A percentile compares a stretch with the other conserved stretches of the same genome.
These are phyloP conservation scores for Drosophila anomalata DNA, from an alignment of 2,888 invertebrate species.

Conservation along the genomic window DNA sequence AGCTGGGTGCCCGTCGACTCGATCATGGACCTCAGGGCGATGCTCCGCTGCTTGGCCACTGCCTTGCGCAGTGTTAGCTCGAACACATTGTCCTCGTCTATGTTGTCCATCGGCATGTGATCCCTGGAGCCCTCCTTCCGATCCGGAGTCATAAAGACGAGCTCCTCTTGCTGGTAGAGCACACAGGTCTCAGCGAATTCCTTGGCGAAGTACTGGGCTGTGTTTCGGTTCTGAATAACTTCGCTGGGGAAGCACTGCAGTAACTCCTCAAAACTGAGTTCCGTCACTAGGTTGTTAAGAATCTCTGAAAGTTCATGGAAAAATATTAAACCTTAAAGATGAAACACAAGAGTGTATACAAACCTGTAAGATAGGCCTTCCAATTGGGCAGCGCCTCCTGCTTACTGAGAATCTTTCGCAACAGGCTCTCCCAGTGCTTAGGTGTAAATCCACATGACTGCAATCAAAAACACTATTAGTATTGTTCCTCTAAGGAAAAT, in stretches of 20 bases:
- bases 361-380: slow-evolving; percentile 81
- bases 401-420: slow-evolving; percentile 81
- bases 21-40: slow-evolving; percentile 86
- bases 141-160: slow-evolving; percentile 62
- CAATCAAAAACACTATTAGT: background rate
- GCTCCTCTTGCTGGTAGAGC: slow-evolving; percentile 67
- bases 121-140: slow-evolving; percentile 53
- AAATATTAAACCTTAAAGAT: background rate
- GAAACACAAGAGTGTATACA: background rate
- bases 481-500: background rate
- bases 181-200: slow-evolving; percentile 76
- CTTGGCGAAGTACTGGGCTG: slow-evolving; percentile 72
- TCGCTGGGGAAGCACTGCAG: slow-evolving; percentile 82
- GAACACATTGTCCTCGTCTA: slow-evolving; percentile 83
- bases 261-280: slow-evolving; percentile 82
- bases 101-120: slow-evolving; percentile 82
- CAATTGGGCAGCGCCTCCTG: slow-evolving; percentile 80
- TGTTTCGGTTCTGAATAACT: slow-evolving; percentile 78
- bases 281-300: slow-evolving; percentile 80
- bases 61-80: slow-evolving; percentile 82
- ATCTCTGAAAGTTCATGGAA: slow-evolving; percentile 66
- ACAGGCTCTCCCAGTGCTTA: slow-evolving; percentile 82
- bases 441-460: slow-evolving; percentile 82
- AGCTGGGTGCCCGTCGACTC: slow-evolving; percentile 87
- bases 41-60: slow-evolving; percentile 86